phyloP scores from a whole-genome alignment of 2,113 vertebrate species.

The Potamarius usumacintae region DNA sequence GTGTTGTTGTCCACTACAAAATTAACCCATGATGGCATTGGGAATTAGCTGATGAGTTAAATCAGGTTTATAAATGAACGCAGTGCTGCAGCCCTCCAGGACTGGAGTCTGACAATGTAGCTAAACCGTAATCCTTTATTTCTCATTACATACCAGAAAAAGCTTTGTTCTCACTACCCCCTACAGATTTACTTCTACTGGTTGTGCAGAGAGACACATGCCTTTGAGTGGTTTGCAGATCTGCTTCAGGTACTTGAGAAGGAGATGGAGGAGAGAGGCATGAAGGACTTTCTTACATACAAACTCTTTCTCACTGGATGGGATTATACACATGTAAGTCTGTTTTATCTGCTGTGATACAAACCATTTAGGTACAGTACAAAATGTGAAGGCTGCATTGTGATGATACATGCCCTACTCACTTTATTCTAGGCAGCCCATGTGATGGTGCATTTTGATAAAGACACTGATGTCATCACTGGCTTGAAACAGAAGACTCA shows the following conservation, averaged over 20 bases:
- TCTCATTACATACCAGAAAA: not conserved
- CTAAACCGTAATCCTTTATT: not conserved
- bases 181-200: conserved; percentile 93
- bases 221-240: conserved; percentile 91
- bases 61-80: not conserved
- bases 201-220: conserved; percentile 87
- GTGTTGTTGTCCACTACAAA: not conserved
- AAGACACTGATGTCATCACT: conserved; percentile 77
- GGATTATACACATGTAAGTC: conserved; percentile 80
- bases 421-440: conserved; percentile 65
- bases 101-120: not conserved
- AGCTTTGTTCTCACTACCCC: conserved; percentile 35
- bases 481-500: conserved; percentile 89
- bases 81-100: not conserved
- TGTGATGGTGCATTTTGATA: conserved; percentile 76
- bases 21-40: not conserved
- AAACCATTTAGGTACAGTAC: not conserved
- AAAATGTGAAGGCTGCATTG: not conserved
- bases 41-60: not conserved
- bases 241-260: conserved; percentile 84
- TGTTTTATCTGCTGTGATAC: not conserved
- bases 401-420: not conserved
- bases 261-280: conserved; percentile 85
- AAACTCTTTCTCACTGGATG: conserved; percentile 88
- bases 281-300: conserved; percentile 85